Evolutionary conservation across 2,888 invertebrate species (phyloP).

Genomic region (Aproaerema taeniolella): DNA sequence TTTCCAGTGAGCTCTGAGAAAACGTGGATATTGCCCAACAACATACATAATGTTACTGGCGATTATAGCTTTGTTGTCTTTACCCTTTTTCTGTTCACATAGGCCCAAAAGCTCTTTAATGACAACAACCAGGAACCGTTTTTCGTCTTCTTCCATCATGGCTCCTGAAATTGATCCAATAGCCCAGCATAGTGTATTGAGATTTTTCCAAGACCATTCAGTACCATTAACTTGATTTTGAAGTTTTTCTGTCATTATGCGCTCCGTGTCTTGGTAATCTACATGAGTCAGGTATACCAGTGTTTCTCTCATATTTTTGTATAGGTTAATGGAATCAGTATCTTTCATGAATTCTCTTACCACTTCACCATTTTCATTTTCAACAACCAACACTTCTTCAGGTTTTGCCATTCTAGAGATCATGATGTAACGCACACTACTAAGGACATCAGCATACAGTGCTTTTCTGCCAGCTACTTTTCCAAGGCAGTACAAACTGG

Average conservation of each 20-base stretch:
- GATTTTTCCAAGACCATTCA: constrained; percentile 99
- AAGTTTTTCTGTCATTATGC: constrained; percentile 99
- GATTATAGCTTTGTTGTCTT: constrained; percentile 99
- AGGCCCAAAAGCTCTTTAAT: constrained; percentile 98
- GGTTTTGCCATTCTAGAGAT: constrained; percentile 99
- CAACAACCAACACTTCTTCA: constrained; percentile 99
- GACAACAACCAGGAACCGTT: constrained; percentile 98
- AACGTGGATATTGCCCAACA: constrained; percentile 99
- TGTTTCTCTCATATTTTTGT: constrained; percentile 99
- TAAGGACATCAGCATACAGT: constrained; percentile 88
- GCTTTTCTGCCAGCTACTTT: constrained; percentile 79
- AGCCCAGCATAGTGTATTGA: constrained; percentile 99
- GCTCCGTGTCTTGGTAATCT: constrained; percentile 97
- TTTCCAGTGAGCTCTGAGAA: constrained; percentile 99
- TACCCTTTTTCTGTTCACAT: constrained; percentile 98
- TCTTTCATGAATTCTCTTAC: constrained; percentile 99
- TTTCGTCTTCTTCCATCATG: constrained; percentile 99
- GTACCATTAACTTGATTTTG: constrained; percentile 98
- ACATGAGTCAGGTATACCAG: constrained; percentile 98
- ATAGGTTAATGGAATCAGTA: constrained; percentile 99
- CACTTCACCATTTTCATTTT: constrained; percentile 99
- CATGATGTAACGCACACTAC: constrained; percentile 96
- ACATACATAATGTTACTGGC: constrained; percentile 99
- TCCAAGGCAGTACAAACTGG: constrained; percentile 54
- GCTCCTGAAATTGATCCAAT: constrained; percentile 99